Evolutionary conservation across 2,113 vertebrate genomes (phyloP), one percentile per base, ranked within the genome.

Genomic region (Ramphastos sulfuratus): DNA sequence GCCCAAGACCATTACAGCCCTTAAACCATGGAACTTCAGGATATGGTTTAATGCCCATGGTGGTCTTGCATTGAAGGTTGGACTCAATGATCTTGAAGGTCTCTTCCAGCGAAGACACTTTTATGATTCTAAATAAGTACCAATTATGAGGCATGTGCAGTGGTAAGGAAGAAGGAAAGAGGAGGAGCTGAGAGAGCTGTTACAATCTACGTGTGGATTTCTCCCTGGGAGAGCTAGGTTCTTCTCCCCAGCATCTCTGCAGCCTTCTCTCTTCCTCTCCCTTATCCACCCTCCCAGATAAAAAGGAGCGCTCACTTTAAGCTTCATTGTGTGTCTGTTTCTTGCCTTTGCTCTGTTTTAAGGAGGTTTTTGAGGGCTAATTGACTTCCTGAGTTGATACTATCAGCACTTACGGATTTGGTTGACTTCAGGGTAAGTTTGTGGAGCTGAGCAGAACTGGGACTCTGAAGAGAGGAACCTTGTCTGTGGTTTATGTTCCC

Each of bases 211-310:
- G 63, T 59, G 4, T 2, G 0, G 28, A 8, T 63, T 58, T 39
- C 59, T 91, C 15, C 5, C 33, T 46, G 60, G 59, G 58, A 42
- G 63, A 77, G 54, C 24, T 3, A 3, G 21, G 3, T 37, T 18
- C 31, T 42, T 3, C 8, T 25, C 42, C 8, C 48, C 60, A 17
- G 8, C 58, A 11, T 10, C 79, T 50, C 70, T 46, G 66, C 80
- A 84, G 39, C 50, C 19, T 7, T 16, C 44, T 60, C 46, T 69
- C 46, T 60, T 66, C 30, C 48, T n/a, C 46, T 59, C 8, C 66
- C 16, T 59, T 71, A 0, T 37, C 12, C 35, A 0, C 21, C 5
- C 5, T 13, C 48, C 4, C 0, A 1, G 27, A 3, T 9, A 13
- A 11, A 76, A 63, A 30, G 5, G 8, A 35, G 30, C 9, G 24